A percentile compares a stretch with the other conserved stretches of the same genome.
Conservation (phyloP, 2,797 vertebrate genomes). For the Lophotriccus pileatus region DNA sequence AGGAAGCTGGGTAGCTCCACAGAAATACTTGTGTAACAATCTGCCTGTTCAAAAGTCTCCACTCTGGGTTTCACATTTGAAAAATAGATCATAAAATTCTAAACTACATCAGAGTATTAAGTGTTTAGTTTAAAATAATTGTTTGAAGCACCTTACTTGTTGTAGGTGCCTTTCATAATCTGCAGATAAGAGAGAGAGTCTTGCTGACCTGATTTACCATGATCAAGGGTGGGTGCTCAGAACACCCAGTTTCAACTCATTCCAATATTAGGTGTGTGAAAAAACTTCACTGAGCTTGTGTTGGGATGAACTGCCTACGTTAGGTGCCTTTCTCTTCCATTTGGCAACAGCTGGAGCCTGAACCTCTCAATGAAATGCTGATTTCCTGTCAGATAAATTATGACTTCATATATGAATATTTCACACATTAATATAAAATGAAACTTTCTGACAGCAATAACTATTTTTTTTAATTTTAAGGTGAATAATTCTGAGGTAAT, state of each 20-base stretch:
- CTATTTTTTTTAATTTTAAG: background rate
- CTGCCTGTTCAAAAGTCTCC: background rate
- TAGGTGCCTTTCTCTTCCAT: background rate
- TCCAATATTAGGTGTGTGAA: background rate
- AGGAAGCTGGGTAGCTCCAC: background rate
- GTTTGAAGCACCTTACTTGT: background rate
- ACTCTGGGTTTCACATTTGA: background rate
- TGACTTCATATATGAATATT: background rate
- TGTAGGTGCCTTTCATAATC: background rate
- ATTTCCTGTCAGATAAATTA: background rate
- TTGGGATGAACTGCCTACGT: background rate
- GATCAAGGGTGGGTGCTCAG: background rate
- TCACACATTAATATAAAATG: background rate
- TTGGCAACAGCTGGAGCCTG: background rate
- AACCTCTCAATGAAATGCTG: background rate
- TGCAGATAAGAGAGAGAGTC: background rate
- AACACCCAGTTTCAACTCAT: background rate
- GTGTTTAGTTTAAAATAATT: background rate
- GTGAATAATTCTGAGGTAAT: background rate
- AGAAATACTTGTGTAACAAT: background rate
- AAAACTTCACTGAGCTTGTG: background rate
- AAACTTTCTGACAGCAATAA: background rate
- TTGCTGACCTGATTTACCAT: background rate
- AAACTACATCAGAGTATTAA: background rate
- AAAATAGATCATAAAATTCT: background rate